These are phyloP conservation scores for Galago senegalensis DNA, from an alignment of 2,797 vertebrate species.

Conservation along the genomic window DNA sequence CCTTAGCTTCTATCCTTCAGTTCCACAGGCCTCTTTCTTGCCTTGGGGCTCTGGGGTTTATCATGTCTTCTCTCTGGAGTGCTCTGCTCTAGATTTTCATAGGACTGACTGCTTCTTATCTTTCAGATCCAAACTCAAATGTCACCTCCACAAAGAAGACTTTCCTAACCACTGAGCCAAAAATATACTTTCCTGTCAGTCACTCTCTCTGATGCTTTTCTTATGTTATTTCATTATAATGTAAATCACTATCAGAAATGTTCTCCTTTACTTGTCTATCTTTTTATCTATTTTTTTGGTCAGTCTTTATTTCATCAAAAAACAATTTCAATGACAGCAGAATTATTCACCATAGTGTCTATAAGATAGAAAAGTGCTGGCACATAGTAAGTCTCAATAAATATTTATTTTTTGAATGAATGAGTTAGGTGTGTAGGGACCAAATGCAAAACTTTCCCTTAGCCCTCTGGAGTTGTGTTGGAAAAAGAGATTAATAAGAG, in stretches of 20 bases:
- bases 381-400: not conserved
- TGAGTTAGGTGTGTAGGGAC: not conserved
- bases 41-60: not conserved
- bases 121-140: constrained; percentile 43
- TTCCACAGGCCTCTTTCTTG: not conserved
- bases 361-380: not conserved
- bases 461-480: not conserved
- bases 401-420: constrained; percentile 26
- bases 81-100: not conserved
- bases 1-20: not conserved
- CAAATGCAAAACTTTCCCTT: not conserved
- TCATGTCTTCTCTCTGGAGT: not conserved
- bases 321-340: constrained; percentile 18
- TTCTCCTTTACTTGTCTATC: constrained; percentile 6
- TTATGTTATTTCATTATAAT: not conserved
- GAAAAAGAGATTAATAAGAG: not conserved
- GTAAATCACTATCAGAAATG: constrained; percentile 5
- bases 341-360: not conserved
- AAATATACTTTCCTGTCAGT: not conserved
- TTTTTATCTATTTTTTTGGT: not conserved
- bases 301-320: not conserved
- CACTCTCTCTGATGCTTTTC: not conserved
- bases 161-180: constrained; percentile 5
- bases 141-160: not conserved
- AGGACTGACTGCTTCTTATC: not conserved